Percentiles rank a stretch among this genome's conserved stretches.
phyloP scores from a whole-genome alignment of 2,888 invertebrate genomes.

The Stomorhina lunata region DNA sequence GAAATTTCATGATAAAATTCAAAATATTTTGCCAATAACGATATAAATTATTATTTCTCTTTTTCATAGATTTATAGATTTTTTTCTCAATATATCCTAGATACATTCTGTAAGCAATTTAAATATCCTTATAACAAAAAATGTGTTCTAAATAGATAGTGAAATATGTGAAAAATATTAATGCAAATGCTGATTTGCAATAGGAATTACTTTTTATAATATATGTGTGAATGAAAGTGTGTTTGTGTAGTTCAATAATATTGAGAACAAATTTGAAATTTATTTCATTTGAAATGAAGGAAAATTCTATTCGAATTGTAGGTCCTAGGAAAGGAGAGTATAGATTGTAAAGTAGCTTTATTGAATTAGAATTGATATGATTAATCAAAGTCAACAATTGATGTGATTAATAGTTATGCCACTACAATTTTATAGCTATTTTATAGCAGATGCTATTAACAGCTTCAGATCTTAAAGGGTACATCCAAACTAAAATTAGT shows the following conservation, averaged over 20 bases:
- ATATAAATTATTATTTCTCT: slow-evolving; percentile 26
- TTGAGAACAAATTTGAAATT: slow-evolving; percentile 11
- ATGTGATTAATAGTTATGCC: slow-evolving; percentile 39
- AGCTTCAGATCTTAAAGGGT: not conserved
- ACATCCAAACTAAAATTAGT: no score
- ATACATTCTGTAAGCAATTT: no score
- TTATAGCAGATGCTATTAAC: slow-evolving; percentile 5
- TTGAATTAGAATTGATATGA: slow-evolving; percentile 45
- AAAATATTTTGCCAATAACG: slow-evolving; percentile 41
- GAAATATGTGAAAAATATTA: not conserved
- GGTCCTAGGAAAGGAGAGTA: not conserved
- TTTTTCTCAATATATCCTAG: no score
- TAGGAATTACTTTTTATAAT: slow-evolving; percentile 25
- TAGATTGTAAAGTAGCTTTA: not conserved
- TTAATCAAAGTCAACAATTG: slow-evolving; percentile 53
- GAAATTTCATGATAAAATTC: slow-evolving; percentile 47
- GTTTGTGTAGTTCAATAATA: slow-evolving; percentile 22
- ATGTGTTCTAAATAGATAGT: not conserved
- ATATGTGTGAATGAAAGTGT: no score
- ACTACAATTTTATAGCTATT: slow-evolving; percentile 11
- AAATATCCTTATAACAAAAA: not conserved
- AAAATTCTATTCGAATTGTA: not conserved
- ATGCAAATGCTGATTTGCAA: slow-evolving; percentile 50
- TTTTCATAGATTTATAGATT: not conserved
- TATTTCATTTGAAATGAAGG: slow-evolving; percentile 23